Percentiles rank a stretch among this genome's conserved stretches.
Evolutionary conservation across 1,140 invertebrate species (phyloP).

Genomic region (Chironomus striatipennis): DNA sequence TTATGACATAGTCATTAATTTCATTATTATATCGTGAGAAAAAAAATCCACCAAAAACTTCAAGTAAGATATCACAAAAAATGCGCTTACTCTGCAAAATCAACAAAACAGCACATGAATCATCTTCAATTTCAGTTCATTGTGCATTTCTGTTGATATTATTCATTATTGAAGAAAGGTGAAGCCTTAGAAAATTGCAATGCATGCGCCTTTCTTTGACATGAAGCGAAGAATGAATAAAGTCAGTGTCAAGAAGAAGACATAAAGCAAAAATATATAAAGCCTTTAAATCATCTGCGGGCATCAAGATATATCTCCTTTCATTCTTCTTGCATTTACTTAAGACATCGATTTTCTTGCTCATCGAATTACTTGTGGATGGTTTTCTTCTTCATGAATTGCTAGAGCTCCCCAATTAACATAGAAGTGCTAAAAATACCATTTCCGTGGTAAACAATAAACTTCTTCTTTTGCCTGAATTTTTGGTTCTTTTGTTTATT

Average conservation of each 20-base stretch:
- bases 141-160: too few species aligned
- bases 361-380: not conserved
- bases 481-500: slow-evolving; percentile 15
- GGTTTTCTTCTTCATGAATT: not conserved
- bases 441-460: not conserved
- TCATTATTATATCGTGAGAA: too few species aligned
- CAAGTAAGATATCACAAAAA: too few species aligned
- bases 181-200: slow-evolving; percentile 12
- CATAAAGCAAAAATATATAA: too few species aligned
- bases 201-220: slow-evolving; percentile 2
- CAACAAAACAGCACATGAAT: too few species aligned
- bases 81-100: too few species aligned
- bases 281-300: not conserved
- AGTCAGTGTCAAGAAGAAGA: too few species aligned
- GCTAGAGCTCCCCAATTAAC: not conserved
- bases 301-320: slow-evolving; percentile 6
- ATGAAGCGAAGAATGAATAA: not conserved
- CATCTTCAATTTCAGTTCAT: too few species aligned
- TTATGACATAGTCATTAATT: too few species aligned
- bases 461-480: not conserved
- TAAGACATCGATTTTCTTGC: slow-evolving; percentile 8
- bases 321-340: slow-evolving; percentile 2
- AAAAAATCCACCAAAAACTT: too few species aligned
- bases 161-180: not conserved
- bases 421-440: slow-evolving; percentile 2